Base-by-base conservation (phyloP, 2,797 vertebrate species). In the Sebastes dallii region DNA sequence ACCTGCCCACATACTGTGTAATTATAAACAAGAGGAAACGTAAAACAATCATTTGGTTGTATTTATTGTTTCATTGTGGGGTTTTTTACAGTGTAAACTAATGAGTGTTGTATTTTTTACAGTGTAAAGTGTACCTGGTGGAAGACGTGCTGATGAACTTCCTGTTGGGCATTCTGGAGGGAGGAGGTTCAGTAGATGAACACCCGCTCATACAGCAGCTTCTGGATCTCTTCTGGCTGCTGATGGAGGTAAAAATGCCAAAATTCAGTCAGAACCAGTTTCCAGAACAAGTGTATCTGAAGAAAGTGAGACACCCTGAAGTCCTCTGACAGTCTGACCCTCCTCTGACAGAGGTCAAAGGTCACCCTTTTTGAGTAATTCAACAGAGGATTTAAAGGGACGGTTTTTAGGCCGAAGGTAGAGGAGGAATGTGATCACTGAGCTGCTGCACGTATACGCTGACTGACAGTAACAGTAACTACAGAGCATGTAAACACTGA, bases 101-200 rank as follows among this genome's bases (percentile, higher is more conserved):
- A 55, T 58, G 59, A 61, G 18, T 32, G 8, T 66, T 25, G 10
- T 66, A 3, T 68, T 32, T 36, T 20, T 82, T 88, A 27, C 92
- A 99, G 98, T 97, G 97, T 94, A 97, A 98, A 84, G 98, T 99
- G 2, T 99, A 99, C 90, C 92, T 99, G 86, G 98, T 99, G 64
- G 98, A 99, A 92, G 98, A 98, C 1, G 98, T 99, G 69, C 95
- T 99, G 78, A 97, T 99, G 97, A 97, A 94, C 94, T 99, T 98
- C 94, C 94, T 99, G 79, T 81, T 99, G 92, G 95, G 96, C 27
- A 94, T 98, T 27, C 86, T 97, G 91, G 97, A 99, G 86, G 96
- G 89, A 3, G 97, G 97, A 20, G 96, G 96, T 1, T 95, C 97
- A 0, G 95, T 97, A 3, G 97, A 97, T 2, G 96, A 97, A 5